Evolutionary conservation across 1,140 invertebrate genomes (phyloP).

Genomic region (Trypoxylus dichotomus): DNA sequence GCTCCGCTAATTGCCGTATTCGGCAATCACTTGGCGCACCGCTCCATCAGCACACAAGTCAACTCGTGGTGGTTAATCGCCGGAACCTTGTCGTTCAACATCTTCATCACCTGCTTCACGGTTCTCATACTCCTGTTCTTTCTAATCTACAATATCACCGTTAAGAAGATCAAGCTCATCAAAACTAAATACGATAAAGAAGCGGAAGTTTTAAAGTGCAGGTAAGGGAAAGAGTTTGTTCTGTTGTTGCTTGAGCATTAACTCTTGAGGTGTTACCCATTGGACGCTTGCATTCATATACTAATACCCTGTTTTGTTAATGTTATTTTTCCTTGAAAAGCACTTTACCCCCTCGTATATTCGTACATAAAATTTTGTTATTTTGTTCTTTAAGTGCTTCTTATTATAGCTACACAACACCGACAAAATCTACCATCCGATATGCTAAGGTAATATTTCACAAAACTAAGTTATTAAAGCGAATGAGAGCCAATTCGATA

Average conservation of each 20-base stretch:
- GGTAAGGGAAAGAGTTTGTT: background rate
- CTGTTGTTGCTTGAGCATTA: background rate
- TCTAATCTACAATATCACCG: slow-evolving; percentile 52
- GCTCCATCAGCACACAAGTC: slow-evolving; percentile 57
- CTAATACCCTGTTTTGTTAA: too few species aligned
- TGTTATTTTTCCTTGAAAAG: too few species aligned
- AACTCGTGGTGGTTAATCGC: slow-evolving; percentile 63
- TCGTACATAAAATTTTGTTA: too few species aligned
- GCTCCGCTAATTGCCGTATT: slow-evolving; percentile 61
- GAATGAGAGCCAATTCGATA: too few species aligned
- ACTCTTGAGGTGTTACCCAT: background rate
- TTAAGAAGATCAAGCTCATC: slow-evolving; percentile 8
- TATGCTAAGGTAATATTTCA: too few species aligned
- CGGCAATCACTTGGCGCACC: slow-evolving; percentile 60
- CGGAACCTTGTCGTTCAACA: slow-evolving; percentile 60
- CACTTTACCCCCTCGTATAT: too few species aligned
- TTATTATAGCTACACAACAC: too few species aligned
- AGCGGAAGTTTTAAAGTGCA: background rate
- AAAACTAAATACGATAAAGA: slow-evolving; percentile 26
- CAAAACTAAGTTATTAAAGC: too few species aligned
- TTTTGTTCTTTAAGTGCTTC: too few species aligned
- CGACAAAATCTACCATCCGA: too few species aligned
- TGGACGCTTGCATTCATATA: too few species aligned
- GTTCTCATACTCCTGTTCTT: slow-evolving; percentile 59
- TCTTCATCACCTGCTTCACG: slow-evolving; percentile 58